Evolutionary conservation across 2,797 vertebrate species (phyloP).

Genomic region (Hyperoplus lanceolatus): DNA sequence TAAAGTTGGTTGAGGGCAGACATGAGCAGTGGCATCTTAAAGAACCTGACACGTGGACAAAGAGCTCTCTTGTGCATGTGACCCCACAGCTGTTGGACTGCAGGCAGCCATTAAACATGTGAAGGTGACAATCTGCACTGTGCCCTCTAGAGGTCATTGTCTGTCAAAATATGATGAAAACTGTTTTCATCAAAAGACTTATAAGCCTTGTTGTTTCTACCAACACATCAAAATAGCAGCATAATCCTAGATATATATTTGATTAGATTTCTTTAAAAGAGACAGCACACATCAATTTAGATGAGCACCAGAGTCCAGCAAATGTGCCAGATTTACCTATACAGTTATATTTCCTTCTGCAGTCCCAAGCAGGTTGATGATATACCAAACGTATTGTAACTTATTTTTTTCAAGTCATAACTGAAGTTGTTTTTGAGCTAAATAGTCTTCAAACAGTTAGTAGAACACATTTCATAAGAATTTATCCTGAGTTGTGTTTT

Average conservation of each 20-base stretch:
- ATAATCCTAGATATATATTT: not conserved
- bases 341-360: too few species aligned
- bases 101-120: slow-evolving; percentile 26
- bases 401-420: not conserved
- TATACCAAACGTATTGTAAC: not conserved
- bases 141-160: slow-evolving; percentile 64
- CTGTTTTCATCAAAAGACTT: not conserved
- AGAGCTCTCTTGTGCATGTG: slow-evolving; percentile 61
- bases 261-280: not conserved
- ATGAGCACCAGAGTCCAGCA: too few species aligned
- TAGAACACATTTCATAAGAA: too few species aligned
- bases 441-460: not conserved
- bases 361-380: too few species aligned
- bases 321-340: too few species aligned
- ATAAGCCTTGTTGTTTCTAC: too few species aligned
- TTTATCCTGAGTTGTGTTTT: too few species aligned
- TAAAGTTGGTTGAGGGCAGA: slow-evolving; percentile 80
- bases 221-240: not conserved
- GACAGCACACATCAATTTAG: too few species aligned
- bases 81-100: slow-evolving; percentile 49
- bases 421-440: not conserved
- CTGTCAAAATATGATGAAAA: not conserved
- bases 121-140: slow-evolving; percentile 22
- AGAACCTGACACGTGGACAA: slow-evolving; percentile 75
- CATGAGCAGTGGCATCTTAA: slow-evolving; percentile 78